Evolutionary conservation across 1,140 invertebrate genomes (phyloP), one percentile per base, ranked within the genome.

Genomic region (Grapholita molesta): DNA sequence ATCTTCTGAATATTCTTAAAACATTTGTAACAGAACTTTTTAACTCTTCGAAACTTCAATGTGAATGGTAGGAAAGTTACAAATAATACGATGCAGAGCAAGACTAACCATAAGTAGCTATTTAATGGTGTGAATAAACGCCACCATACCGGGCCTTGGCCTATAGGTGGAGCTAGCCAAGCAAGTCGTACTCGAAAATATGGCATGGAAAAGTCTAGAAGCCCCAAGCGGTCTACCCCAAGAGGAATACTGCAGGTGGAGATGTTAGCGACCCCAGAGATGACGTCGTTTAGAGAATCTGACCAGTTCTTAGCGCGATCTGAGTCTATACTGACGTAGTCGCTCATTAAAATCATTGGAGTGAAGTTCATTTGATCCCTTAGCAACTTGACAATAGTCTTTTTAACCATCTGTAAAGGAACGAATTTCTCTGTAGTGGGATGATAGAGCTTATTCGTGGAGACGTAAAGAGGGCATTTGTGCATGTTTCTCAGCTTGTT

Each of bases 401-500:
- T 83, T 55, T 84, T 86, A 15, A 84, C 77, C 21, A 82, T 73
- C 64, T 89, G 78, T 38, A 87, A 64, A 9, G 79, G 75, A 66
- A 84, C 77, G 64, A 83, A 83, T n/a, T 79, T 68, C 42, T 86
- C 83, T 42, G 72, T 82, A 6, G 72, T 71, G 6, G 83, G 84
- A 69, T 84, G 72, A 24, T 83, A 81, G 1, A 87, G 38, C 71
- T 86, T 87, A 30, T 85, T 84, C 0, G 84, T 89, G 6, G 86
- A 84, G 66, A 89, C 82, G 64, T 85, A 86, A 24, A 89, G 66
- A 2, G 86, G 85, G 70, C 85, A 87, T 52, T 74, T 76, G 33
- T 81, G 74, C 84, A 89, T 87, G 18, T 86, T 76, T 24, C 66
- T 67, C 78, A 85, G 84, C 77, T 88, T 88, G 52, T 88, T 74